Evolutionary conservation across 2,113 vertebrate genomes (phyloP).

Genomic region (Crocuta crocuta): DNA sequence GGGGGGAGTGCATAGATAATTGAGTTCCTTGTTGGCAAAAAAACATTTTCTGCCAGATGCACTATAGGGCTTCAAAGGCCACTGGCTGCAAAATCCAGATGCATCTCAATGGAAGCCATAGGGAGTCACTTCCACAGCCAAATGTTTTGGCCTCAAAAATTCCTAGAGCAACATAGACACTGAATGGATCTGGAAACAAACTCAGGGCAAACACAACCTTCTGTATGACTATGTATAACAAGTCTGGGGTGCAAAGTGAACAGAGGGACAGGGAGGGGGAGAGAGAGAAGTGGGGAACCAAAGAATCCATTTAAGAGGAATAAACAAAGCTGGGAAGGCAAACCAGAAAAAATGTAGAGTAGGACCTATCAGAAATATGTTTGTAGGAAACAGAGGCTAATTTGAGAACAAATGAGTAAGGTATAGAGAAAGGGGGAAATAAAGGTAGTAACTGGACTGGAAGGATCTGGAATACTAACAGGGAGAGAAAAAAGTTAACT

Average conservation of each 20-base stretch:
- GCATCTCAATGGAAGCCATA: neutral
- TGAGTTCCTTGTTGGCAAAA: slow-evolving; percentile 56
- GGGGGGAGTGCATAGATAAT: slow-evolving; percentile 56
- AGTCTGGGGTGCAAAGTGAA: neutral
- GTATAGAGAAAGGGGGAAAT: neutral
- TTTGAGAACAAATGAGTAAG: neutral
- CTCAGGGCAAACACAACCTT: neutral
- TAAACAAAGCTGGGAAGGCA: neutral
- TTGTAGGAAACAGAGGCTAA: neutral
- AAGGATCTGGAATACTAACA: neutral
- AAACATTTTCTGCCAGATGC: slow-evolving; percentile 61
- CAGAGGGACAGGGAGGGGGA: neutral
- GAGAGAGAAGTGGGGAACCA: neutral
- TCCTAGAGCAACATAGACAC: neutral
- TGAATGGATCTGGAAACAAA: slow-evolving; percentile 26
- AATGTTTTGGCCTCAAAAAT: slow-evolving; percentile 41
- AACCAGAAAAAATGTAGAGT: neutral
- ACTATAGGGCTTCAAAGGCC: slow-evolving; percentile 52
- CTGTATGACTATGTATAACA: neutral
- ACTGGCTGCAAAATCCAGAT: slow-evolving; percentile 52
- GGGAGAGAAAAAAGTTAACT: neutral
- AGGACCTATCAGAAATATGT: neutral
- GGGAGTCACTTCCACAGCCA: neutral
- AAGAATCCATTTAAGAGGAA: neutral
- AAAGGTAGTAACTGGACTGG: neutral